Evolutionary conservation across 30 jellyfish, hydroid and myxozoan species (phyloP).

Genomic region (Pseudorhiza aurosa): DNA sequence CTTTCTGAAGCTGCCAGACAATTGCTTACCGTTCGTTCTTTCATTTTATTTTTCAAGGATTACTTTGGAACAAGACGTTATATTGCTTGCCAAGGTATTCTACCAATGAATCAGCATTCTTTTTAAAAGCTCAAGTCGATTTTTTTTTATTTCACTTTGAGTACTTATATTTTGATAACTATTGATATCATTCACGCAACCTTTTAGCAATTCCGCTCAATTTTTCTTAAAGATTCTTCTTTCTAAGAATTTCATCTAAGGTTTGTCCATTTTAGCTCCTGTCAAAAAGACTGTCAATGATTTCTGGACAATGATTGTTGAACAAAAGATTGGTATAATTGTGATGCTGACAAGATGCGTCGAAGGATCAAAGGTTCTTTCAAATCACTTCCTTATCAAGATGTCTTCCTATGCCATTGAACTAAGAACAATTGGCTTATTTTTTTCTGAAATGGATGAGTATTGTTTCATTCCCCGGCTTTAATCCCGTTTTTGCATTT

Average conservation of each 20-base stretch:
- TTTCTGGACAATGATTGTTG: conserved; percentile 92
- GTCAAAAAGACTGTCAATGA: conserved; percentile 36
- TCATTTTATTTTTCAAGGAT: conserved; percentile 13
- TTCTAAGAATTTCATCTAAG: too few relatives aligned
- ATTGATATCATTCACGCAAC: too few relatives aligned
- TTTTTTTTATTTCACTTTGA: background rate
- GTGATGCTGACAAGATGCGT: conserved; percentile 88
- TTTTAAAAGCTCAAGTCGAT: background rate
- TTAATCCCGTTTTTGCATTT: too few relatives aligned
- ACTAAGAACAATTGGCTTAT: too few relatives aligned
- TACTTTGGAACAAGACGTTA: conserved; percentile 38
- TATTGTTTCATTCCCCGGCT: too few relatives aligned
- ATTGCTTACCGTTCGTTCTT: background rate
- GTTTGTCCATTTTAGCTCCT: conserved; percentile 57
- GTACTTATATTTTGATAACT: background rate
- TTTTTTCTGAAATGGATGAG: too few relatives aligned
- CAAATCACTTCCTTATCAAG: too few relatives aligned
- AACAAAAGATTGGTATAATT: conserved; percentile 75
- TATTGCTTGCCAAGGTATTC: conserved; percentile 59
- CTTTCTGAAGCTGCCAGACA: too few relatives aligned
- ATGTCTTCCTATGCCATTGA: too few relatives aligned
- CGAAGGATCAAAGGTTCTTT: conserved; percentile 85
- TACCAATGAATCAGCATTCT: too few relatives aligned
- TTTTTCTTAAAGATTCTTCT: too few relatives aligned
- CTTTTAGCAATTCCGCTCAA: background rate